Conservation (phyloP, 1,140 invertebrate species). For the Drosophila repletoides region DNA sequence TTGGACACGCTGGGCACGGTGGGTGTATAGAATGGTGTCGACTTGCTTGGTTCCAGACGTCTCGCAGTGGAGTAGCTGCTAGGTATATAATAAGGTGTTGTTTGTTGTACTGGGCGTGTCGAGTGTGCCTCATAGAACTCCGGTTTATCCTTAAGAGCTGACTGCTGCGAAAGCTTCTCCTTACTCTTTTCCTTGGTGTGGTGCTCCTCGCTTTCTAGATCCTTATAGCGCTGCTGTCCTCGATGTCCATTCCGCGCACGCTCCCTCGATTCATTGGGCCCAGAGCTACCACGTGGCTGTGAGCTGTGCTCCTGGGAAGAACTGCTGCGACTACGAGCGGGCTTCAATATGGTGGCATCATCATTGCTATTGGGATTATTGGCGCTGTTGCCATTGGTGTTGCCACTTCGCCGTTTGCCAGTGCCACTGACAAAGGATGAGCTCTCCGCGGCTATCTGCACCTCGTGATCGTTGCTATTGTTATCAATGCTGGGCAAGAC, state of each 20-base stretch:
- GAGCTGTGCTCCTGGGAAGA: slow-evolving; percentile 47
- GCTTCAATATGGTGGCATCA: slow-evolving; percentile 43
- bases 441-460: slow-evolving; percentile 89
- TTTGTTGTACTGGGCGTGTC: slow-evolving; percentile 44
- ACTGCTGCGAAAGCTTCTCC: slow-evolving; percentile 7
- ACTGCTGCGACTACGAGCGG: slow-evolving; percentile 29
- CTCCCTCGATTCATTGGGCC: slow-evolving; percentile 48
- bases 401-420: slow-evolving; percentile 67
- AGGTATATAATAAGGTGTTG: slow-evolving; percentile 49
- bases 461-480: slow-evolving; percentile 83
- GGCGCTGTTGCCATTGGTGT: slow-evolving; percentile 24
- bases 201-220: slow-evolving; percentile 56
- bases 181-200: slow-evolving; percentile 51
- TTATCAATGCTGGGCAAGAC: slow-evolving; percentile 66
- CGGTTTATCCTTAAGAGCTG: slow-evolving; percentile 39
- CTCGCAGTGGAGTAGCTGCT: slow-evolving; percentile 62
- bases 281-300: background rate
- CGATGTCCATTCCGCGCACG: slow-evolving; percentile 59
- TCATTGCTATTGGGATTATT: slow-evolving; percentile 37
- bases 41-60: slow-evolving; percentile 65
- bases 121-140: slow-evolving; percentile 64
- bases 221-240: slow-evolving; percentile 69
- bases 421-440: slow-evolving; percentile 87
- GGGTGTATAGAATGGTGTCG: slow-evolving; percentile 81
- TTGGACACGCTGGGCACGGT: slow-evolving; percentile 79